Evolutionary conservation across 2,113 vertebrate species (phyloP).

Genomic region (Gymnarchus niloticus): DNA sequence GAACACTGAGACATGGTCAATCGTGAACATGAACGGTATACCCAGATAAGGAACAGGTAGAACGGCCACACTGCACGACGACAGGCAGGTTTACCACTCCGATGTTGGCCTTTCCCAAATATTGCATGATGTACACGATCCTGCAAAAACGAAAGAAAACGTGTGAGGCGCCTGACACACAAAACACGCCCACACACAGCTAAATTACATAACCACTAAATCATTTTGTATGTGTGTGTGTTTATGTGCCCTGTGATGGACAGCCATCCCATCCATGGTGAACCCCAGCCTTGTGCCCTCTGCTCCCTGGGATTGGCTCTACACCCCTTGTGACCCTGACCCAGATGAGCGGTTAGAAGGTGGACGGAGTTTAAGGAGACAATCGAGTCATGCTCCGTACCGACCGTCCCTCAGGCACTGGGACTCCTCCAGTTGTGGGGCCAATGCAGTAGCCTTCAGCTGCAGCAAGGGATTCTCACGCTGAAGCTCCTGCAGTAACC

Average conservation of each 20-base stretch:
- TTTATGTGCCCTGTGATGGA: too few relatives aligned
- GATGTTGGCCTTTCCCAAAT: constrained; percentile 59
- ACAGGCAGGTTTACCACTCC: constrained; percentile 60
- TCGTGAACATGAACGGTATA: neutral
- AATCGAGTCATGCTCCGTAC: constrained; percentile 26
- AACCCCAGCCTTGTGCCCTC: too few relatives aligned
- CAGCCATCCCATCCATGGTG: too few relatives aligned
- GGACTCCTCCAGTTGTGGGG: constrained; percentile 36
- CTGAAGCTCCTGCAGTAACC: constrained; percentile 58
- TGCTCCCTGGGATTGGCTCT: too few relatives aligned
- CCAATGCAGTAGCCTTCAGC: constrained; percentile 14
- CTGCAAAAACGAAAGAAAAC: constrained; percentile 43
- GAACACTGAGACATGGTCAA: neutral
- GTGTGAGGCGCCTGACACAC: neutral
- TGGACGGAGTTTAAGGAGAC: neutral
- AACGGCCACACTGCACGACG: neutral
- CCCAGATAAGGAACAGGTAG: neutral
- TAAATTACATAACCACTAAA: neutral
- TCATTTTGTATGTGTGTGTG: too few relatives aligned
- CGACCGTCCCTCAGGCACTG: constrained; percentile 54
- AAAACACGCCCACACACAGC: neutral
- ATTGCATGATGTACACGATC: constrained; percentile 64
- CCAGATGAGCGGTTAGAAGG: too few relatives aligned
- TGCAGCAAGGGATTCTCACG: constrained; percentile 62
- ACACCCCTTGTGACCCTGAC: too few relatives aligned